Base-by-base conservation (phyloP, 1,140 invertebrate species). In the Globodera ellingtonae region DNA sequence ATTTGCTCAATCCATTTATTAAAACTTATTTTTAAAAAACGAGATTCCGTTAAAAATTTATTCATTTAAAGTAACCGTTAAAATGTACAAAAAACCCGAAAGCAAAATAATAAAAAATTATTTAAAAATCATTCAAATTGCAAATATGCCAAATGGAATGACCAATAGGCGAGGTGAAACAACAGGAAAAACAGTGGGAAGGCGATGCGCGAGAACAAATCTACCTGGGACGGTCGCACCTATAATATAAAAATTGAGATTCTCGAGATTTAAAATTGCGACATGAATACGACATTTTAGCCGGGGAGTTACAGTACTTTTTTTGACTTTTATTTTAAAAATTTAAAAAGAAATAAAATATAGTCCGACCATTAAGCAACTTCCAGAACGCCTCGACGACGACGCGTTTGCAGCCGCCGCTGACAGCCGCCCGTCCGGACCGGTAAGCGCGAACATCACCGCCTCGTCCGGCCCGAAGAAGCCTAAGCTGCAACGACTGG, bases 151-250 rank as follows among this genome's bases (percentile, higher is more conserved):
- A 77, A 21, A 18, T 70, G 67, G 67, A 70, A 70, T 35, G 81
- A 81, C 86, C 86, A 88, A 72, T 88, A 88, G 47, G 75, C 73
- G 44, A 89, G 71, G 81, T 88, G 84, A 71, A 88, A 88, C 13
- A 88, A 24, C 24, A 86, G 44, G 74, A 89, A 88, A 66, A 89
- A 88, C 6, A 84, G 67, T 7, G 86, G 86, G 72, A 88, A 88
- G 6, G 84, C 84, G 35, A 88, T 72, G 50, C 86, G 71, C 46
- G 88, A 89, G n/a, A 88, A 84, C 4, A 88, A 67, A 69, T 88
- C 86, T 6, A 88, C 86, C 72, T 89, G 82, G 56, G 84, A 84
- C 24, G 83, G 78, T 48, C 69, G 73, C 21, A 86, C 72, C 50
- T 48, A n/a, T 24, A 73, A 35, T 1, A 50, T 35, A n/a, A 35